Percentiles rank a stretch among this genome's conserved stretches.
These are phyloP conservation scores for Auanema sp. DNA, from an alignment of 2,888 invertebrate genomes.

Conservation along the genomic window DNA sequence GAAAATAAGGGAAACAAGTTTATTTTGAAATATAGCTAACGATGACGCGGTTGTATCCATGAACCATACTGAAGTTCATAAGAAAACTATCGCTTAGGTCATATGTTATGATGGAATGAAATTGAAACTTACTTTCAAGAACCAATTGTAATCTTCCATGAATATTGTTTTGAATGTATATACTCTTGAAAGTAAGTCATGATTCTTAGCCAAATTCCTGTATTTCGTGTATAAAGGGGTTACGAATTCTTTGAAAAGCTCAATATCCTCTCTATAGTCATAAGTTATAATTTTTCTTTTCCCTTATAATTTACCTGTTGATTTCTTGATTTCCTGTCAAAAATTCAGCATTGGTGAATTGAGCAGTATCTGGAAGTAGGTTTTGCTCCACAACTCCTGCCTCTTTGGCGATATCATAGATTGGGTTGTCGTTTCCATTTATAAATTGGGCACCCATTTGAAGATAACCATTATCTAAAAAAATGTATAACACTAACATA, in stretches of 20 bases:
- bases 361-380: conserved; percentile 39
- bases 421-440: conserved; percentile 54
- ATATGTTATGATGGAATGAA: not conserved
- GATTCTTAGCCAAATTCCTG: conserved; percentile 36
- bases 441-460: conserved; percentile 61
- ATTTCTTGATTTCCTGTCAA: conserved; percentile 30
- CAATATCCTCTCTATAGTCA: conserved; percentile 33
- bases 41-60: no score
- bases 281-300: conserved; percentile 6
- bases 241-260: conserved; percentile 36
- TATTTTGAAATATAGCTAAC: no score
- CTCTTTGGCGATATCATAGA: conserved; percentile 50
- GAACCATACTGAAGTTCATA: no score
- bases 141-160: conserved; percentile 36
- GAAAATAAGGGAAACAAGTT: no score
- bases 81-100: no score
- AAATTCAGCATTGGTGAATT: conserved; percentile 35
- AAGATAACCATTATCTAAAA: conserved; percentile 50
- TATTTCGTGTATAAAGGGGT: conserved; percentile 42
- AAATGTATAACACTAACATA: not conserved
- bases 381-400: conserved; percentile 28
- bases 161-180: conserved; percentile 41
- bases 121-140: conserved; percentile 23
- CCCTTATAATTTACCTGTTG: conserved; percentile 16
- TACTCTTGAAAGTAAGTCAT: conserved; percentile 36